Base-by-base conservation (phyloP, 2,797 vertebrate genomes). In the Myotis daubentonii region DNA sequence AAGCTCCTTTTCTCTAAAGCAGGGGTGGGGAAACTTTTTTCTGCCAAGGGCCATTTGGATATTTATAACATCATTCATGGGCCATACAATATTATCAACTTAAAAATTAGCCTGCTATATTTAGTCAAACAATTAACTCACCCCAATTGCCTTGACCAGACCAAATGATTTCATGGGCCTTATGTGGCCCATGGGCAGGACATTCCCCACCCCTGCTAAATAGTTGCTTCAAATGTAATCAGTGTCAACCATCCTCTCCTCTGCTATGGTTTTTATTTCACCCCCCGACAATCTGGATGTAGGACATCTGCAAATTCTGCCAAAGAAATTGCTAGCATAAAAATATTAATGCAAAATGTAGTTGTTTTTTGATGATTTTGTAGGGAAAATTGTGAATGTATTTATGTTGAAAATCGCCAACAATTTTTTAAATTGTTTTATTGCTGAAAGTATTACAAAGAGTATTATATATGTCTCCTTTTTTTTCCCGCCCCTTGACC, bases 291-390 rank as follows among this genome's bases (percentile, higher is more conserved):
- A 33, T 74, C 33, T 66, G 15, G 28, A 84, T 44, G 4, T 66
- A 12, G 65, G 5, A 87, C 41, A 83, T 60, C 55, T 38, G 20
- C 8, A 93, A 62, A 25, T 83, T 79, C 23, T 28, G 28, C 23
- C 51, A 20, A 41, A 96, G 6, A 87, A 78, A 93, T 74, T 60
- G 60, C 55, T 79, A 30, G 65, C 71, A 87, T 91, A 74, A 90
- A 93, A 93, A 33, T 68, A 44, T 44, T 51, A 65, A 85, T 57
- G 41, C 70, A 22, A 90, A 90, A 33, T 51, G 2, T 68, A 57
- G 44, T 38, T 90, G 38, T 23, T 80, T 84, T 55, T 55, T 47
- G 16, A 72, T 70, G 49, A 88, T 62, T 88, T 83, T 79, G 12
- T 62, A 53, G 65, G 5, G 60, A 90, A 94, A 87, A 78, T 36